A percentile compares a stretch with the other conserved stretches of the same genome.
Conservation (phyloP, 1,140 invertebrate genomes). For the Panulirus ornatus region DNA sequence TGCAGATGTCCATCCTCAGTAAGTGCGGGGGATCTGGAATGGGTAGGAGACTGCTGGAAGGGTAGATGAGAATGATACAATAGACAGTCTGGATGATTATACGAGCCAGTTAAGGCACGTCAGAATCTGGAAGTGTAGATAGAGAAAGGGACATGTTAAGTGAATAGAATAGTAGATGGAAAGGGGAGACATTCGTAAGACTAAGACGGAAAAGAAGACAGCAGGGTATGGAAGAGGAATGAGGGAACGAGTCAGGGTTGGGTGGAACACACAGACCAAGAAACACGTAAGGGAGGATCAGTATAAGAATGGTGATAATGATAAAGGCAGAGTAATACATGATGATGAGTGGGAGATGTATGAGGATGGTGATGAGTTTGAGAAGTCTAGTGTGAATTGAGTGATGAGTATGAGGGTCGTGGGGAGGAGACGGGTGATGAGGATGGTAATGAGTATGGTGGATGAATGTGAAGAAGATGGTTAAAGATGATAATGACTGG, state of each 20-base stretch:
- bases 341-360: neutral
- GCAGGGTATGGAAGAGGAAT: neutral
- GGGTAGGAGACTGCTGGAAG: neutral
- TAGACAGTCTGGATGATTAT: too few relatives aligned
- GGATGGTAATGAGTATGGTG: neutral
- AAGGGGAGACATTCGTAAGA: neutral
- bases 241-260: too few relatives aligned
- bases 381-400: neutral
- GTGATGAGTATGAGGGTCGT: neutral
- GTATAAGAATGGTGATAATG: neutral
- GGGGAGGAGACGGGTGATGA: neutral
- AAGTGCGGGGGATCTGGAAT: neutral
- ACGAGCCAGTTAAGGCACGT: too few relatives aligned
- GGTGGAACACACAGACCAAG: neutral
- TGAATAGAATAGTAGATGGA: neutral
- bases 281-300: neutral
- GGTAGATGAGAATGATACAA: neutral
- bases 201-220: neutral
- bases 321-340: neutral
- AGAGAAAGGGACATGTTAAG: neutral
- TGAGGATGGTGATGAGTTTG: neutral
- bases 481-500: too few relatives aligned
- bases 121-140: too few relatives aligned
- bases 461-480: neutral
- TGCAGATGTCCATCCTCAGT: constrained; percentile 81